Base-by-base conservation (phyloP, 2,797 vertebrate genomes). In the Xenopus petersii region DNA sequence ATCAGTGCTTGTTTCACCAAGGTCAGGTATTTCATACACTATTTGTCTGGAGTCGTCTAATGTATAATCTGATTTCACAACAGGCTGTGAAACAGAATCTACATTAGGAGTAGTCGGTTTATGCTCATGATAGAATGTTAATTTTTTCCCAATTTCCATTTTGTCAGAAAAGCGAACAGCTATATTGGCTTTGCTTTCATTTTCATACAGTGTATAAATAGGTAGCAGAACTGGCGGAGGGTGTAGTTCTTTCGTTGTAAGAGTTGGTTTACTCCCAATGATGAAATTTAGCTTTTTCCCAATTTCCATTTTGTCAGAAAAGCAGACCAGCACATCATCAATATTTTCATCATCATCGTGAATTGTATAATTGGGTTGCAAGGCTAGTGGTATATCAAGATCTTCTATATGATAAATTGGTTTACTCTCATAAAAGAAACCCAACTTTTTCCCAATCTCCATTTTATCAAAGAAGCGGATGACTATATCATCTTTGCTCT, bases 1-100 rank as follows among this genome's bases (percentile, higher is more conserved):
- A 30, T 76, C 68, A 15, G 68, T 70, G 36, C 33, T 60, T 36
- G 60, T 66, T 54, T 76, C 63, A 10, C 67, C 59, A 33, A 70
- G 33, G 59, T 59, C 74, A 58, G 49, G 26, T 36, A 36, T 54
- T 17, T 26, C 30, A 46, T 17, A 58, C 10, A 33, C 30, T 12
- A 7, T 2, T 33, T 60, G 16, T 58, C 10, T 60, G 10, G 11
- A 16, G 15, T 56, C 4, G 2, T 17, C 7, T 5, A 17, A 15
- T 16, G 13, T 56, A 56, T 56, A 16, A 17, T 8, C 7, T 56
- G 54, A 15, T 56, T 56, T 8, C 16, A 17, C 1, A 16, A 17
- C 16, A 16, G 54, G 54, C 7, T 5, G 16, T 16, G 16, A 56
- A 56, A 8, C 7, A 17, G 9, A 8, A 56, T 16, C 13, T 17